phyloP scores from a whole-genome alignment of 2,113 vertebrate genomes.

The Elachura formosa region DNA sequence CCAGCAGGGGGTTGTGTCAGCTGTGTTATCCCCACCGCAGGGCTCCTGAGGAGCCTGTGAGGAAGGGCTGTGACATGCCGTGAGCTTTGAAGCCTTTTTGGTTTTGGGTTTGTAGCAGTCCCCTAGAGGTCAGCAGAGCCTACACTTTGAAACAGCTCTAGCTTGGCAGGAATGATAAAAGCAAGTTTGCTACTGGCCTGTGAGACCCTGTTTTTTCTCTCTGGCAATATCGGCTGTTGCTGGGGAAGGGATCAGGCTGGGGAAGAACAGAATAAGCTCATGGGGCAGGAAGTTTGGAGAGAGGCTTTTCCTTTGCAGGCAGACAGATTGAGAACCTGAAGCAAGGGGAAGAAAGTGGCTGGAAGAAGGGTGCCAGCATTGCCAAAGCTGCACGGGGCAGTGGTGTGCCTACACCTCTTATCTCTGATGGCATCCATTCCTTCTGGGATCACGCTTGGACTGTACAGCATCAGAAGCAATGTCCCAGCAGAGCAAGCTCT shows the following conservation, averaged over 20 bases:
- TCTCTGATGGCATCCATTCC: accelerated
- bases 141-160: not conserved
- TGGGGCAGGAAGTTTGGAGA: not conserved
- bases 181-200: not conserved
- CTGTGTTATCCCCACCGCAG: not conserved
- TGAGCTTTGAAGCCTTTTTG: not conserved
- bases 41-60: not conserved
- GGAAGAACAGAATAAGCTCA: not conserved
- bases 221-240: not conserved
- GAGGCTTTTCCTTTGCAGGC: not conserved
- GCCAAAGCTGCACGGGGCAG: not conserved
- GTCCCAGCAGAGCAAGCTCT: not conserved
- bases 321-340: not conserved
- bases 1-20: not conserved
- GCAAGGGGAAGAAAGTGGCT: not conserved
- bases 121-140: constrained; percentile 74
- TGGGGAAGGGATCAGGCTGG: not conserved
- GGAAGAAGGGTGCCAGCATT: not conserved
- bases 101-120: constrained; percentile 24
- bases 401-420: not conserved
- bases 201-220: not conserved
- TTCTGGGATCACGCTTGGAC: accelerated
- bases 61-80: not conserved
- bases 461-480: not conserved
- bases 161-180: not conserved